A percentile compares a stretch with the other conserved stretches of the same genome.
phyloP scores from a whole-genome alignment of 1,140 invertebrate genomes.

The Acromyrmex heyeri region DNA sequence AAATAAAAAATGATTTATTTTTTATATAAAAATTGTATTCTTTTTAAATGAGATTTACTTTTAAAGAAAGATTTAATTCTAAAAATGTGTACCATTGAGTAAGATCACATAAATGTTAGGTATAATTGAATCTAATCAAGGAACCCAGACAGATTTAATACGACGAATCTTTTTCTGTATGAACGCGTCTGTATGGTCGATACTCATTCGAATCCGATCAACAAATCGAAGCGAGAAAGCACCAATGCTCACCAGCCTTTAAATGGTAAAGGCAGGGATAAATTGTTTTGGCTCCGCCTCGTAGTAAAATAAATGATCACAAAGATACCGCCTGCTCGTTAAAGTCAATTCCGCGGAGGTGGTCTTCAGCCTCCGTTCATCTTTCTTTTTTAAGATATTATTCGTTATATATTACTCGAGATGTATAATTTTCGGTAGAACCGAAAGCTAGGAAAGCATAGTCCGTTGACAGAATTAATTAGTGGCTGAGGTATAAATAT shows the following conservation, averaged over 20 bases:
- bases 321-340: conserved; percentile 65
- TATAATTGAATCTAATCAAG: not conserved
- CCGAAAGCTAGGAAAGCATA: conserved; percentile 20
- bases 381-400: conserved; percentile 44
- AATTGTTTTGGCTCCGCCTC: conserved; percentile 60
- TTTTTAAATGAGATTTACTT: too few relatives aligned
- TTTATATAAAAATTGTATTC: not conserved
- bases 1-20: not conserved
- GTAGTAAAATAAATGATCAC: conserved; percentile 64
- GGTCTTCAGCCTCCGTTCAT: conserved; percentile 24
- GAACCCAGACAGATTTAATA: not conserved
- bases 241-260: conserved; percentile 32
- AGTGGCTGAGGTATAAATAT: conserved; percentile 12
- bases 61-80: not conserved
- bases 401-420: conserved; percentile 8
- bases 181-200: conserved; percentile 1
- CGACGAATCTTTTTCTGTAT: not conserved
- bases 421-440: conserved; percentile 50
- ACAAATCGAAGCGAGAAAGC: conserved; percentile 32
- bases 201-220: conserved; percentile 28
- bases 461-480: conserved; percentile 26
- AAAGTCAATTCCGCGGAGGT: conserved; percentile 51
- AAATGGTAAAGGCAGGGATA: conserved; percentile 58
- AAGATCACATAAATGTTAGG: conserved; percentile 4
- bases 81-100: not conserved